Evolutionary conservation across 2,797 vertebrate species (phyloP).

Genomic region (Acestrorhynchus altus): DNA sequence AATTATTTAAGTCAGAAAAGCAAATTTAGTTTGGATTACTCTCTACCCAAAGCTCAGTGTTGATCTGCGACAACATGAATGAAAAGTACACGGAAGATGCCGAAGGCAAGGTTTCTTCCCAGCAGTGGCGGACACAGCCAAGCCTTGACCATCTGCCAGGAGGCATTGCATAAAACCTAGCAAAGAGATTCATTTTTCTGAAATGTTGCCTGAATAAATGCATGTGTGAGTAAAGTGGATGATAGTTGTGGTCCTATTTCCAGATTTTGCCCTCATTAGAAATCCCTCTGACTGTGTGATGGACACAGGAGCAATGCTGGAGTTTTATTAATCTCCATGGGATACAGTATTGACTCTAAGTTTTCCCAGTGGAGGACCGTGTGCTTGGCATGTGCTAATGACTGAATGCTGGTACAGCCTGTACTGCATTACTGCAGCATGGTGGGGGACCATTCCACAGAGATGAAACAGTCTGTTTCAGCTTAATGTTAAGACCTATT

Average conservation of each 20-base stretch:
- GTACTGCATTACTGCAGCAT: neutral
- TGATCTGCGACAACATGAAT: neutral
- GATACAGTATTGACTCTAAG: conserved; percentile 40
- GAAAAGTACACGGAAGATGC: neutral
- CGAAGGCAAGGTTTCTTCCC: neutral
- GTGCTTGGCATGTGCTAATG: neutral
- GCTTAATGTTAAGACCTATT: conserved; percentile 6
- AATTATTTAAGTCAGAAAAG: conserved; percentile 13
- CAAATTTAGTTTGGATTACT: neutral
- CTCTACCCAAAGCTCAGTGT: neutral
- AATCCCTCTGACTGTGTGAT: conserved; percentile 65
- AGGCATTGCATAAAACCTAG: neutral
- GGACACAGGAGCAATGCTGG: conserved; percentile 52
- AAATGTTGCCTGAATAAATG: conserved; percentile 2
- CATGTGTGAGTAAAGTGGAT: neutral
- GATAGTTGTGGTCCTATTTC: neutral
- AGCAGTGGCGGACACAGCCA: neutral
- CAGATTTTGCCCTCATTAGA: conserved; percentile 68
- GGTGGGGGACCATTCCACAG: conserved; percentile 14
- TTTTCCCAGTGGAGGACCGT: neutral
- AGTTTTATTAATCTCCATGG: conserved; percentile 73
- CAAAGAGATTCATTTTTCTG: neutral
- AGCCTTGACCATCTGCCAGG: neutral
- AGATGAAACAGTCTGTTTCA: conserved; percentile 26
- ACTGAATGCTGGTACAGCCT: conserved; percentile 17